Conservation (phyloP, 2,113 vertebrate species). For the Cygnus atratus region DNA sequence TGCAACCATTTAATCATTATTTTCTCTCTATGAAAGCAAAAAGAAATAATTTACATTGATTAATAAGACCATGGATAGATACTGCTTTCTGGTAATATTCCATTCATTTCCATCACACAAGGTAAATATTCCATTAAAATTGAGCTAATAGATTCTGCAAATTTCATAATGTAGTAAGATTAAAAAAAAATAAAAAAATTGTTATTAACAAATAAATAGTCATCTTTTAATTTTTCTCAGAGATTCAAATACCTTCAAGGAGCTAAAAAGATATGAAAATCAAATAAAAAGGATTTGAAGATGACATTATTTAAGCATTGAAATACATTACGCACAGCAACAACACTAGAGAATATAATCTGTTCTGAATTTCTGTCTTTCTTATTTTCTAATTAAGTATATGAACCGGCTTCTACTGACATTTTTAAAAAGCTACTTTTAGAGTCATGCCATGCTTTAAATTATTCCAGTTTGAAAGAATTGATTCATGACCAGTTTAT, state of each 20-base stretch:
- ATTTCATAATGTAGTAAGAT: background rate
- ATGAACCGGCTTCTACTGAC: background rate
- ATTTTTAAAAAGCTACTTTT: conserved; percentile 8
- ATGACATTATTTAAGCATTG: background rate
- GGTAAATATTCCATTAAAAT: background rate
- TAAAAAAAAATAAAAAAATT: background rate
- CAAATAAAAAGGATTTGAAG: background rate
- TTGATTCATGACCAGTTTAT: conserved; percentile 19
- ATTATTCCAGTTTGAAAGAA: conserved; percentile 30
- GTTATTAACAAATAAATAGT: background rate
- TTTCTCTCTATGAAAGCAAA: background rate
- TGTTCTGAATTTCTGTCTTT: background rate
- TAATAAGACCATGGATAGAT: background rate
- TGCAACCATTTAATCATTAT: background rate
- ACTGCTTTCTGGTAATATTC: background rate
- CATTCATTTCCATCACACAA: background rate
- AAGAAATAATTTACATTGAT: background rate
- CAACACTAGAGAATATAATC: background rate
- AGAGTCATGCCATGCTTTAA: background rate
- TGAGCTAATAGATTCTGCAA: background rate
- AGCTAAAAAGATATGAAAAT: background rate
- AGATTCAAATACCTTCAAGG: background rate
- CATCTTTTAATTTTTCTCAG: background rate
- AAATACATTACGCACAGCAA: background rate
- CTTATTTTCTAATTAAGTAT: background rate